phyloP scores from a whole-genome alignment of 2,113 vertebrate species.

The Lepus americanus region DNA sequence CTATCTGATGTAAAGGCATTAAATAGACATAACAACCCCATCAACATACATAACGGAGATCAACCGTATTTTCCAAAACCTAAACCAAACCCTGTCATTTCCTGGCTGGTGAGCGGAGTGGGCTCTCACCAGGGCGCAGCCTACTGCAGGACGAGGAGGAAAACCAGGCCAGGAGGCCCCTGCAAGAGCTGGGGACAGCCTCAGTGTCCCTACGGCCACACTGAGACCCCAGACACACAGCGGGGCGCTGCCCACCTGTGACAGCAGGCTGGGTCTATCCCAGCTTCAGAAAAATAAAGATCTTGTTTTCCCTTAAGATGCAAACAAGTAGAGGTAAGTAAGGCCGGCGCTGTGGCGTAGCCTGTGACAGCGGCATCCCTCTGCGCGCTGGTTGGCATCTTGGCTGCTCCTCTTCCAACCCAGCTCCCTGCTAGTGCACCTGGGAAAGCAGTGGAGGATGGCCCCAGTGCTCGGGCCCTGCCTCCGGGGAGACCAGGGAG shows the following conservation, averaged over 20 bases:
- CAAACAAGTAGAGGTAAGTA: neutral
- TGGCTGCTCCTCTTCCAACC: too few relatives aligned
- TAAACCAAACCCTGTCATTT: rapidly evolving
- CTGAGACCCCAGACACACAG: neutral
- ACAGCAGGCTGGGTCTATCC: too few relatives aligned
- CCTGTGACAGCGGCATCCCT: too few relatives aligned
- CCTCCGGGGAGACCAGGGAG: too few relatives aligned
- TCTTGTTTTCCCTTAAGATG: neutral
- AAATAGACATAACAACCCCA: neutral
- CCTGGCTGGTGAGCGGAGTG: neutral
- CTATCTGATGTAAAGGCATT: neutral
- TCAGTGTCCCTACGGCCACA: neutral
- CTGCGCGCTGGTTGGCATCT: too few relatives aligned
- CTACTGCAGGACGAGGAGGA: rapidly evolving
- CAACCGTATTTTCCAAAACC: neutral
- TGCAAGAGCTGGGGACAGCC: rapidly evolving
- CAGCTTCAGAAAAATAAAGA: neutral
- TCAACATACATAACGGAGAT: neutral
- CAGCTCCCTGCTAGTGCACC: too few relatives aligned
- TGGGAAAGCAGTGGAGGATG: too few relatives aligned
- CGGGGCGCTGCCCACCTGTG: neutral
- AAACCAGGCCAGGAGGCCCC: neutral
- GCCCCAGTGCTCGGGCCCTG: too few relatives aligned
- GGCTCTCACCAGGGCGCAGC: too few relatives aligned
- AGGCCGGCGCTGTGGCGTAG: too few relatives aligned